These are phyloP conservation scores for Semotilus atromaculatus DNA, from an alignment of 2,797 vertebrate genomes.

Conservation along the genomic window DNA sequence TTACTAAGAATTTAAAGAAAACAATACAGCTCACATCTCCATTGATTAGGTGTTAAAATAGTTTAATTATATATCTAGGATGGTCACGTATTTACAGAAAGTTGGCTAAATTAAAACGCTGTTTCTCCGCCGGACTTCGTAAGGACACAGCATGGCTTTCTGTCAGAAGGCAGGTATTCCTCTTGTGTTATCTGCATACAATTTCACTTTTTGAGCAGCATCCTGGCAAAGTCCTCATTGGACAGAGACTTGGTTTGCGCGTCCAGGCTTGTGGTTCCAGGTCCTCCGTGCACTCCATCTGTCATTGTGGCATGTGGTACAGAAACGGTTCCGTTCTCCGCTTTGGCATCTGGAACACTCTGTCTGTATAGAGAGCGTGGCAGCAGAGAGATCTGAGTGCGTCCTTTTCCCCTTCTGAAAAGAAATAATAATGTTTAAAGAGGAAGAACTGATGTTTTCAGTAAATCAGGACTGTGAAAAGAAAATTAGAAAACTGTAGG, in stretches of 20 bases:
- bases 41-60: constrained; percentile 52
- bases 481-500: not conserved
- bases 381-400: constrained; percentile 91
- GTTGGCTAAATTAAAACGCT: constrained; percentile 53
- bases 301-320: constrained; percentile 57
- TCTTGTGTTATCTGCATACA: constrained; percentile 43
- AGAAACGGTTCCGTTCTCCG: constrained; percentile 85
- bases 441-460: not conserved
- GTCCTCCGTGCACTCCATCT: constrained; percentile 49
- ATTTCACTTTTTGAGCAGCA: constrained; percentile 92
- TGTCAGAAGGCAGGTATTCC: constrained; percentile 72
- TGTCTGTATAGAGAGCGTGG: constrained; percentile 90
- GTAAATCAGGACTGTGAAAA: not conserved
- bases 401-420: constrained; percentile 90
- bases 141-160: constrained; percentile 86
- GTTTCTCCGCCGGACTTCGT: constrained; percentile 51
- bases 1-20: constrained; percentile 63
- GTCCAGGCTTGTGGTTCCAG: constrained; percentile 12
- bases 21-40: constrained; percentile 59
- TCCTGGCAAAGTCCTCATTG: constrained; percentile 95
- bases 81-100: constrained; percentile 65
- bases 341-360: constrained; percentile 70
- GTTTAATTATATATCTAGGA: constrained; percentile 51
- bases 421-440: not conserved
- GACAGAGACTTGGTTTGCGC: constrained; percentile 84